phyloP scores from a whole-genome alignment of 2,797 vertebrate genomes.

The Galaxias olidus region DNA sequence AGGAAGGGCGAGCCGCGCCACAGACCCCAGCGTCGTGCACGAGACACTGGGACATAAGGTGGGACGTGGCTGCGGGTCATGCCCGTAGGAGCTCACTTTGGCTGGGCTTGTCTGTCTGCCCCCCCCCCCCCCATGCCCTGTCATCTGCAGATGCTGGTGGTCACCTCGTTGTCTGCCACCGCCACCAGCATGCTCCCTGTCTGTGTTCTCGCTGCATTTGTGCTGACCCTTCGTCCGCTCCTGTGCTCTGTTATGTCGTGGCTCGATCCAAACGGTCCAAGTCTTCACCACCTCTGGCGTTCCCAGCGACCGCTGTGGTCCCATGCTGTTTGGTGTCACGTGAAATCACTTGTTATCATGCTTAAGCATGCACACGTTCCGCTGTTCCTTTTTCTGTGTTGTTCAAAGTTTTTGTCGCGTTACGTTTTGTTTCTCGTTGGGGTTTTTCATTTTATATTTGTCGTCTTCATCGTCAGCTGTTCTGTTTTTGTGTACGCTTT shows the following conservation, averaged over 20 bases:
- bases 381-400: constrained; percentile 7
- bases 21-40: constrained; percentile 83
- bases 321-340: not conserved
- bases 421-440: constrained; percentile 12
- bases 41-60: constrained; percentile 93
- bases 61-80: constrained; percentile 72
- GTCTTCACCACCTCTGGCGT: constrained; percentile 33
- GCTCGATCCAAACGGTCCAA: constrained; percentile 29
- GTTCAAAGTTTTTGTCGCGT: constrained; percentile 1
- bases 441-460: constrained; percentile 1
- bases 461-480: too few relatives aligned
- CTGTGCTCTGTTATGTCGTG: constrained; percentile 2
- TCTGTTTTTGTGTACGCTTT: constrained; percentile 32
- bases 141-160: constrained; percentile 14
- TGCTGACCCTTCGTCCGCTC: not conserved
- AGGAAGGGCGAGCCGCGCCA: constrained; percentile 91
- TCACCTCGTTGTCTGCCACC: constrained; percentile 1
- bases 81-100: constrained; percentile 36
- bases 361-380: constrained; percentile 42
- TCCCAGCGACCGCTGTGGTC: not conserved
- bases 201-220: constrained; percentile 17
- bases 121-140: constrained; percentile 56
- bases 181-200: constrained; percentile 54
- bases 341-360: constrained; percentile 23
- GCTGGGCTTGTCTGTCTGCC: constrained; percentile 22